phyloP scores from a whole-genome alignment of 2,113 vertebrate genomes.

The Halcyon senegalensis region DNA sequence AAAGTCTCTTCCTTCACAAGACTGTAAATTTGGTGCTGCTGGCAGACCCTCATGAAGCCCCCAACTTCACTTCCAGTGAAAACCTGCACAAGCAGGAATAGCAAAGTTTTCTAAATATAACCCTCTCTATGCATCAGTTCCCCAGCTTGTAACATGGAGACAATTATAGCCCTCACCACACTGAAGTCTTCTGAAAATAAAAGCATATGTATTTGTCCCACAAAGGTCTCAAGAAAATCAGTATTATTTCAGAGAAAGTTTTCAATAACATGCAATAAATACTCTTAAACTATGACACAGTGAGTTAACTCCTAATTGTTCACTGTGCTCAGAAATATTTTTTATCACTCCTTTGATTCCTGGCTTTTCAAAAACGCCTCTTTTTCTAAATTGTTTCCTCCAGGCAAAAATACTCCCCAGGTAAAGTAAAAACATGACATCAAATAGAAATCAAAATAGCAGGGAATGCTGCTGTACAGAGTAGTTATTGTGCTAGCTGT shows the following conservation, averaged over 20 bases:
- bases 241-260: background rate
- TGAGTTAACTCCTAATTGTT: constrained; percentile 26
- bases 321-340: background rate
- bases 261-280: background rate
- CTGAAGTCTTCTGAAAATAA: background rate
- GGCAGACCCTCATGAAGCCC: background rate
- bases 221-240: background rate
- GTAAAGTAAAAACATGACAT: constrained; percentile 18
- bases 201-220: background rate
- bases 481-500: background rate
- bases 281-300: background rate
- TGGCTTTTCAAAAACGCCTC: background rate
- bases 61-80: background rate
- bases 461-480: background rate
- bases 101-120: background rate
- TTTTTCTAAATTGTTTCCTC: constrained; percentile 30
- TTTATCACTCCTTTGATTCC: constrained; percentile 36
- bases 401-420: constrained; percentile 42
- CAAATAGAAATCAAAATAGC: constrained; percentile 33
- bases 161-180: background rate
- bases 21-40: background rate
- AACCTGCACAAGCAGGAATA: background rate
- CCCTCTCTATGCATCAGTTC: background rate
- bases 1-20: background rate
- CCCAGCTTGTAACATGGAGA: background rate